Base-by-base conservation (phyloP, 30 jellyfish, hydroid and myxozoan genomes). In the Chironex yamaguchii region DNA sequence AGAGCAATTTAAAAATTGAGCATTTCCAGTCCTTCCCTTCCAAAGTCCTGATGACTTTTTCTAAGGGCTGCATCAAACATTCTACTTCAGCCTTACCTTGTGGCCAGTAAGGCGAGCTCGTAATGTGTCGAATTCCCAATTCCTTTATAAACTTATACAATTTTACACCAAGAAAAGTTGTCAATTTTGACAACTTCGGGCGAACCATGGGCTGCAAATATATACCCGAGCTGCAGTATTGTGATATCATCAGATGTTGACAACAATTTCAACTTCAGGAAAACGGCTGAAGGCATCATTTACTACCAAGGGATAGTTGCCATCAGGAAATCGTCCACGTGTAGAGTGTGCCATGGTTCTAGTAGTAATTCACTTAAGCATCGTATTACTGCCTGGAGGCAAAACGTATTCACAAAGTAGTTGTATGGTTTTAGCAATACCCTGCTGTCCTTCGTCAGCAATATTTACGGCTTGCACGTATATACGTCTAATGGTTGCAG, bases 31-130 rank as follows among this genome's bases (percentile, higher is more conserved):
- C 50, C 29, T 51, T 36, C 4, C 74, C 29, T 6, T 35, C 49
- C 1, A 76, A 74, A 12, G 86, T 13, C 2, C 86, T 74, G 48
- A 73, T 50, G 9, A 76, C 86, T 50, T 73, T 73, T 23, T n/a
- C 42, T 6, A 70, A 75, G 26, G 73, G 73, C 65, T 80, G 64
- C 91, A 34, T 81, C 34, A 81, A 81, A 30, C 51, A 63, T 42
- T 81, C 76, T 24, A 75, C 85, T 64, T 81, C 76, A 29, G 76
- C 24, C 32, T 81, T 81, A 26, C 64, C 32, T 51, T 20, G 1
- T 1, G 89, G 81, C 89, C 80, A 76, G 14, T 51, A 51, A 4
- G 89, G 91, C 13, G 91, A 42, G 36, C 35, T 29, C 0, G 65
- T 83, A 1, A 64, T 14, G 30, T 52, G 75, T 29, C 21, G 30